These are phyloP conservation scores for Oedothorax gibbosus DNA, from an alignment of 1,140 invertebrate genomes.

Conservation along the genomic window DNA sequence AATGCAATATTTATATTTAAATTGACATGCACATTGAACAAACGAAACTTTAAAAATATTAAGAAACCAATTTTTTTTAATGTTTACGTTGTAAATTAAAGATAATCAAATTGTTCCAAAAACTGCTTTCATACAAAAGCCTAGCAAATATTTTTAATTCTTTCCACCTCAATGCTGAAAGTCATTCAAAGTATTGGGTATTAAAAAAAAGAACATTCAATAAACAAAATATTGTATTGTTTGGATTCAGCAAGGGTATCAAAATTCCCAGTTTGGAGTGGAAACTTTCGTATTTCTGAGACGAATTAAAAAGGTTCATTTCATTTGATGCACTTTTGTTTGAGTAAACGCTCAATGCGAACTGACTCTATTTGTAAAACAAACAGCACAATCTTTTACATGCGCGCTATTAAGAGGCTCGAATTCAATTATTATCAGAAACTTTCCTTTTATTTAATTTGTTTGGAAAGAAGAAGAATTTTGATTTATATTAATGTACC, in stretches of 20 bases:
- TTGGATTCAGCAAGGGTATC: background rate
- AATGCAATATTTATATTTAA: too few species aligned
- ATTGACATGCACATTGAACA: too few species aligned
- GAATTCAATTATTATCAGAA: slow-evolving; percentile 44
- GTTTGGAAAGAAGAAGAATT: background rate
- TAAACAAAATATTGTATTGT: slow-evolving; percentile 17
- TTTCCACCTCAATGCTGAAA: too few species aligned
- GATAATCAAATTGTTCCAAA: background rate
- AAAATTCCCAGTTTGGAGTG: background rate
- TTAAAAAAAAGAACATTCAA: background rate
- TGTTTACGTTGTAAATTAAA: background rate
- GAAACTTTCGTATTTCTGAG: slow-evolving; percentile 25
- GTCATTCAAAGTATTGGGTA: too few species aligned
- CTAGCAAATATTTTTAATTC: too few species aligned
- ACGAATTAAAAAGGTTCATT: slow-evolving; percentile 48
- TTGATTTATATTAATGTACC: background rate
- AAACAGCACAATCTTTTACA: slow-evolving; percentile 30
- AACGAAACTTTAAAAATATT: background rate
- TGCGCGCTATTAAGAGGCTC: slow-evolving; percentile 3
- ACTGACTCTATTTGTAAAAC: slow-evolving; percentile 31
- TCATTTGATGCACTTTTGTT: slow-evolving; percentile 37
- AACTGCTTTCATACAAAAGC: too few species aligned
- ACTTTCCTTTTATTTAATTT: slow-evolving; percentile 40
- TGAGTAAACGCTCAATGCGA: background rate
- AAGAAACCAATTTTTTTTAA: background rate